Evolutionary conservation across 35 echinoderm and acorn worm species (phyloP), one percentile per base, ranked within the genome.

Genomic region (Strongylocentrotus purpuratus): DNA sequence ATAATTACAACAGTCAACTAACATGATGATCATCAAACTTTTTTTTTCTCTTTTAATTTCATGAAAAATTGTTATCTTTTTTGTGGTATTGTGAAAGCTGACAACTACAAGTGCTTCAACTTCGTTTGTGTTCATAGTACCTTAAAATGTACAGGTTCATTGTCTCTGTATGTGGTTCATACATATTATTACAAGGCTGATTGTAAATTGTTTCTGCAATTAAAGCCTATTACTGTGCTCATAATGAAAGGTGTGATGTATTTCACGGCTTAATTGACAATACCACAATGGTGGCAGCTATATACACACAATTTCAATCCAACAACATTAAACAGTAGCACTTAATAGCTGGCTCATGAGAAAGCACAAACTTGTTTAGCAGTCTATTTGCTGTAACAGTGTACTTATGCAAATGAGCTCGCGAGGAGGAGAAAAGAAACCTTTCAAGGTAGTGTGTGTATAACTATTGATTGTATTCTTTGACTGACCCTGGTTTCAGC

Each of bases 381-480:
- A 12, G 31, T 33, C 10, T 93, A 58, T 93, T 93, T 93, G 91
- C 91, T 7, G 91, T 50, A 93, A 93, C 94, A 33, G 94, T 94
- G 60, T 85, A 86, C 45, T 78, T 85, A 85, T 85, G 60, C 94
- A 94, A 85, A 85, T 71, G 94, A 85, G 45, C 9, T 78, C 20
- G 65, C 52, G 11, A 5, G 2, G 55, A 94, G 52, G 31, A 33
- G 31, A 94, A 94, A 94, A 18, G 65, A 78, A 78, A 22, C 28
- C 22, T 78, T 78, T 78, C 65, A 28, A 8, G 7, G 61, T 71
- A 5, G 0, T 6, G 28, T 5, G 65, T n/a, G 65, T 78, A 78
- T n/a, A n/a, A n/a, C n/a, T n/a, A n/a, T 78, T 78, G 65, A 78
- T 78, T 78, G 50, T 28, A 8, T 22, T 78, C 25, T 28, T 5